Conservation (phyloP, 92 coral and sea anemone species). For the Umimayanthus kanabou region DNA sequence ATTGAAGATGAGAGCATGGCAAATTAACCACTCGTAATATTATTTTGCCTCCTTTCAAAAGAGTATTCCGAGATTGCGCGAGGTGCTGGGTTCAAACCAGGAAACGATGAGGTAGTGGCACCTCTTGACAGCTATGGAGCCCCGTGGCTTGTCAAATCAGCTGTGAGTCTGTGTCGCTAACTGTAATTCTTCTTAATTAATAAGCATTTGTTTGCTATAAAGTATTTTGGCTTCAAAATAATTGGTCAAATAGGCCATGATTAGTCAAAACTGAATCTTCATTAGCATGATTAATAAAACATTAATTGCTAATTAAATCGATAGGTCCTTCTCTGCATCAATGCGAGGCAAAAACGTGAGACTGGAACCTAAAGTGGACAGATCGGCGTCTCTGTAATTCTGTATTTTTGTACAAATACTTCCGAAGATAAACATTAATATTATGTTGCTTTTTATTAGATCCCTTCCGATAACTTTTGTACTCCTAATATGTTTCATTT, state of each 20-base stretch:
- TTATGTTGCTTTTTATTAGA: slow-evolving; percentile 47
- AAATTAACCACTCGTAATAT: slow-evolving; percentile 92
- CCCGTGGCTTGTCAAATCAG: slow-evolving; percentile 51
- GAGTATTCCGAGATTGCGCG: slow-evolving; percentile 44
- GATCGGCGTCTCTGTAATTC: slow-evolving; percentile 72
- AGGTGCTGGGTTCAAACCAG: slow-evolving; percentile 30
- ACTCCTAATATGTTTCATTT: slow-evolving; percentile 34
- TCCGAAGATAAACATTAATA: slow-evolving; percentile 60
- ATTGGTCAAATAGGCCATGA: slow-evolving; percentile 98
- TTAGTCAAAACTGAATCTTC: slow-evolving; percentile 90
- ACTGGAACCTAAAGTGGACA: slow-evolving; percentile 67
- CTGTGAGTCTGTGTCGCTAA: slow-evolving; percentile 69
- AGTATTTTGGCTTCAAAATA: slow-evolving; percentile 99
- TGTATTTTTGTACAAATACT: slow-evolving; percentile 61
- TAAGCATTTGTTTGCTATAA: slow-evolving; percentile 97
- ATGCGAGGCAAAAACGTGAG: slow-evolving; percentile 66
- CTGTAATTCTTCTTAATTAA: slow-evolving; percentile 95
- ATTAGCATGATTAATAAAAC: slow-evolving; percentile 98
- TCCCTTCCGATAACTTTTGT: slow-evolving; percentile 50
- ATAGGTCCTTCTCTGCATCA: slow-evolving; percentile 79
- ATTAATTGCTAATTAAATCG: slow-evolving; percentile 97
- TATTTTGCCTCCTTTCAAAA: slow-evolving; percentile 62
- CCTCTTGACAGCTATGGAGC: slow-evolving; percentile 17
- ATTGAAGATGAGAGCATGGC: slow-evolving; percentile 99
- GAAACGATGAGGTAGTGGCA: neutral